Conservation (phyloP, 2,113 vertebrate species). For the Neolamprologus hecqui region DNA sequence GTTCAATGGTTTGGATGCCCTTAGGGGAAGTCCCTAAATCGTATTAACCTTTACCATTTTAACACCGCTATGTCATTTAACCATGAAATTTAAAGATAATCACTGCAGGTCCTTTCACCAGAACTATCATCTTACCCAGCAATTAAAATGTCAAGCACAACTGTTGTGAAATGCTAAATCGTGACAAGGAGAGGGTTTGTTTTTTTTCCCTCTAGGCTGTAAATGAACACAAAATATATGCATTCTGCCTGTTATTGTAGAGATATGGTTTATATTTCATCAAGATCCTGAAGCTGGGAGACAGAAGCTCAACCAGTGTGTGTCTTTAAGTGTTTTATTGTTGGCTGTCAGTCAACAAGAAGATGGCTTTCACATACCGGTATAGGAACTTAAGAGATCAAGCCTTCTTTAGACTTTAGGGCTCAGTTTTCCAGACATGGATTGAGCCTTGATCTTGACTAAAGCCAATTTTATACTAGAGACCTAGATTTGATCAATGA, state of each 20-base stretch:
- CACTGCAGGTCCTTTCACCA: background rate
- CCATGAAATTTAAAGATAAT: background rate
- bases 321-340: conserved; percentile 39
- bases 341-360: conserved; percentile 25
- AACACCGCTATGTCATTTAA: background rate
- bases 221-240: background rate
- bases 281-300: background rate
- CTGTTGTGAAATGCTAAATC: background rate
- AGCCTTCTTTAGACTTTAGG: background rate
- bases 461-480: background rate
- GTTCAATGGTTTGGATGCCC: background rate
- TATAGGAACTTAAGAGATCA: background rate
- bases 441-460: background rate
- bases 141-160: background rate
- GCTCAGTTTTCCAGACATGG: background rate
- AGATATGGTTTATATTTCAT: background rate
- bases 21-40: background rate
- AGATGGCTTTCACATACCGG: background rate
- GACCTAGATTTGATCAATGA: background rate
- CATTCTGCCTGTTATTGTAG: background rate
- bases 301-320: background rate
- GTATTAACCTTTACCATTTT: background rate
- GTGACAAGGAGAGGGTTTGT: background rate
- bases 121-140: background rate
- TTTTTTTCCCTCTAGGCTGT: background rate